phyloP scores from a whole-genome alignment of 2,113 vertebrate genomes.

The Dromiciops gliroides region DNA sequence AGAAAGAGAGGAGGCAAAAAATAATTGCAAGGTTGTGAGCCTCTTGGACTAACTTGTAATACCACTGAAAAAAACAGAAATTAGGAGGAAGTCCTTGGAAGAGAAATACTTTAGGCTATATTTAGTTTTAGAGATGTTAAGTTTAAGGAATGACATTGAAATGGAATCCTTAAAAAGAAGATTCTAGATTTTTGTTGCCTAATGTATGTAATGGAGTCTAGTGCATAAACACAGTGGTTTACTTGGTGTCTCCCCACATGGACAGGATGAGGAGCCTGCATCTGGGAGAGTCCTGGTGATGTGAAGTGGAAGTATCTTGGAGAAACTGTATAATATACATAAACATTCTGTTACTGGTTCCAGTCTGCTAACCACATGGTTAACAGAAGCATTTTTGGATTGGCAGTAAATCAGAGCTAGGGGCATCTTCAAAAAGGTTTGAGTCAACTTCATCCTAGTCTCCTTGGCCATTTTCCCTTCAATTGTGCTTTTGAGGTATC shows the following conservation, averaged over 20 bases:
- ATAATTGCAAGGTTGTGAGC: background rate
- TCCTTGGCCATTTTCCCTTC: background rate
- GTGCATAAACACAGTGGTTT: no score
- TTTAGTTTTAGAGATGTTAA: background rate
- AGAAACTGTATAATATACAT: no score
- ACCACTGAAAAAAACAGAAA: background rate
- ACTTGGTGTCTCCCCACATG: background rate
- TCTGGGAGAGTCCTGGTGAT: background rate
- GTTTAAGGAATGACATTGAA: background rate
- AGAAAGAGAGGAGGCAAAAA: background rate
- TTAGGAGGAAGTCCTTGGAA: background rate
- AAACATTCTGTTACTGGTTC: background rate
- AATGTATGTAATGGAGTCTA: no score
- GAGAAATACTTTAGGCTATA: background rate
- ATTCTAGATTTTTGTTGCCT: background rate
- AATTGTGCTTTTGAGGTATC: background rate
- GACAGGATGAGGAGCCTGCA: background rate
- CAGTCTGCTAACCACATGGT: background rate
- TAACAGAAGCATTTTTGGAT: background rate
- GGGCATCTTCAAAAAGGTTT: background rate
- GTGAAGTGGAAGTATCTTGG: no score
- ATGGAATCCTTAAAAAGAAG: background rate
- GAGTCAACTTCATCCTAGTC: background rate
- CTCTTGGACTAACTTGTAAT: background rate
- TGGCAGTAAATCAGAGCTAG: background rate